Evolutionary conservation across 2,888 invertebrate genomes (phyloP), one percentile per base, ranked within the genome.

Genomic region (Hecatera dysodea): DNA sequence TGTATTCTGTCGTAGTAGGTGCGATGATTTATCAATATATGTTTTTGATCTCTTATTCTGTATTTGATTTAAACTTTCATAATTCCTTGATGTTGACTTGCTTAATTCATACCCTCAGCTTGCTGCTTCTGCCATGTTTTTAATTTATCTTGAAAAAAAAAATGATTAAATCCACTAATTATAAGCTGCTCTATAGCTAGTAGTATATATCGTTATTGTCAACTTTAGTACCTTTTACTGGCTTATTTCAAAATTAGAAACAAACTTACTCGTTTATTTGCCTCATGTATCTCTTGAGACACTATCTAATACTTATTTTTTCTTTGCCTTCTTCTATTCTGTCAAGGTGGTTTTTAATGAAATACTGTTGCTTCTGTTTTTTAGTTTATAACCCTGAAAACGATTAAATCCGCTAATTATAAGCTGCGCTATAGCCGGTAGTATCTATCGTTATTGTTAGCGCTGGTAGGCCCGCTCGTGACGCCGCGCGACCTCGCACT

Each of bases 161-260:
- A 53, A 48, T 22, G 59, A 73, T 73, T 36, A 42, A 52, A 78
- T 72, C 65, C 52, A 11, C 48, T 75, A 80, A 80, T 80, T 75
- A 63, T 78, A 70, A 70, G 64, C 44, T 60, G 39, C n/a, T 24
- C 59, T 36, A n/a, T 48, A 64, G 39, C n/a, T 36, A 11, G 48
- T 62, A 9, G 48, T 63, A 75, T 67, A 63, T 77, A 77, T 79
- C 71, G 81, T 68, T 83, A 84, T 83, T 73, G 82, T 78, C 72
- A 67, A 90, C 95, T 94, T 94, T 94, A 94, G 93, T 93, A 92
- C 90, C 93, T 92, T 94, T 94, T 94, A 95, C 94, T 93, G 87
- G 39, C 39, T 39, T 6, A 15, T 39, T 39, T 39, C 0, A 39
- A 39, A 39, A 39, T 39, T 12, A 4, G 12, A 2, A 33, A 33